Percentiles rank a stretch among this genome's conserved stretches.
Evolutionary conservation across 2,113 vertebrate species (phyloP).

Genomic region (Orycteropus afer): DNA sequence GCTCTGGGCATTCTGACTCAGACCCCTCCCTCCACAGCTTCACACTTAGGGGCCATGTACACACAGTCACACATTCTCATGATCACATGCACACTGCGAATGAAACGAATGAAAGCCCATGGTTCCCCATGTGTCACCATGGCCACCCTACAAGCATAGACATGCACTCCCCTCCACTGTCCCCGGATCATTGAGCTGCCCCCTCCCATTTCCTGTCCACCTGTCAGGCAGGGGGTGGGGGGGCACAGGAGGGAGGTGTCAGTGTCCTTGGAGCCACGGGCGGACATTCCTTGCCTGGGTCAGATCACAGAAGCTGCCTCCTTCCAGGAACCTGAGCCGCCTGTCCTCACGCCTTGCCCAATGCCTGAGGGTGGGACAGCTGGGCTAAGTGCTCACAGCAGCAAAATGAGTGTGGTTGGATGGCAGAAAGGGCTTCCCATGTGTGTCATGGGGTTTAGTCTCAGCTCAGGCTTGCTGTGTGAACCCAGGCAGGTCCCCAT

Average conservation of each 20-base stretch:
- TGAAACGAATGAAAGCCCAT: conserved; percentile 20
- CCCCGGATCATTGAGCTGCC: conserved; percentile 57
- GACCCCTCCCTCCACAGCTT: background rate
- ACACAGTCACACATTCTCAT: background rate
- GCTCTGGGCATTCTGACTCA: background rate
- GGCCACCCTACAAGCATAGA: conserved; percentile 58
- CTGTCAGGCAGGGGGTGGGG: conserved; percentile 70
- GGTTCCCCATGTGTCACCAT: conserved; percentile 41
- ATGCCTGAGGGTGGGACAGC: conserved; percentile 59
- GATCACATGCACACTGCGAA: background rate
- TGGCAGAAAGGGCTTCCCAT: conserved; percentile 49
- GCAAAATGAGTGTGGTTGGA: conserved; percentile 55
- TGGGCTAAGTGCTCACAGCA: conserved; percentile 59
- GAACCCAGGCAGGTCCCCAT: background rate
- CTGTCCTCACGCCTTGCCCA: conserved; percentile 70
- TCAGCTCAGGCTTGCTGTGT: background rate
- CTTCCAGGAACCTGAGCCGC: conserved; percentile 79
- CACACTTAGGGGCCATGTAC: background rate
- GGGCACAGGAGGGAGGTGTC: conserved; percentile 72
- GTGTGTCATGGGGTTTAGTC: background rate
- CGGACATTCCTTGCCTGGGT: conserved; percentile 77
- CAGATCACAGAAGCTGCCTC: conserved; percentile 77
- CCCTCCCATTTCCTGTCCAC: conserved; percentile 80
- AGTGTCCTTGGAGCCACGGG: conserved; percentile 69
- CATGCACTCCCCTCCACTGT: conserved; percentile 35